Conservation (phyloP, 2,113 vertebrate genomes). For the Butorides virescens region DNA sequence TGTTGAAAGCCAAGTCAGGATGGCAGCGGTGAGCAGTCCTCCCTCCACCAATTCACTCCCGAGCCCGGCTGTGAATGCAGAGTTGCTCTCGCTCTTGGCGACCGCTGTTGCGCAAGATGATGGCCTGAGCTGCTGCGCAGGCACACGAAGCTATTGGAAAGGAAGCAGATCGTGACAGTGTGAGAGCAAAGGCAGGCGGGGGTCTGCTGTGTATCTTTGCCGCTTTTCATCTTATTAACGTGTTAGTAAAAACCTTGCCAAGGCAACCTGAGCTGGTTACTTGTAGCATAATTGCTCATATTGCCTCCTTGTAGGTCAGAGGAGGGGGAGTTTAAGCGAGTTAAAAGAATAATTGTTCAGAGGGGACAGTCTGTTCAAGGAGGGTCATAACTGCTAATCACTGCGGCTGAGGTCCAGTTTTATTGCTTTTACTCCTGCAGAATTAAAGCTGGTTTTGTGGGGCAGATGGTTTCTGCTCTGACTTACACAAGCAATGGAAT, state of each 20-base stretch:
- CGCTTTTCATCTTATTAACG: constrained; percentile 64
- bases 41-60: neutral
- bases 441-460: neutral
- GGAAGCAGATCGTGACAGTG: constrained; percentile 39
- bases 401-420: neutral
- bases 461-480: constrained; percentile 44
- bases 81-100: neutral
- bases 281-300: constrained; percentile 48
- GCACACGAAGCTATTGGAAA: neutral
- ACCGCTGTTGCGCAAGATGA: neutral
- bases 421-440: constrained; percentile 30
- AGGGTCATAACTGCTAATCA: constrained; percentile 3
- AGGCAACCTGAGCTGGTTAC: constrained; percentile 60
- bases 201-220: constrained; percentile 59
- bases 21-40: neutral
- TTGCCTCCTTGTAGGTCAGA: constrained; percentile 34
- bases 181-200: constrained; percentile 52
- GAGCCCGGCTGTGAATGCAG: neutral
- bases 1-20: neutral
- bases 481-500: neutral
- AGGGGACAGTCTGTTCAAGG: constrained; percentile 40
- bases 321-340: neutral
- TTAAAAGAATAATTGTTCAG: constrained; percentile 60
- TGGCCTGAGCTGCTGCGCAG: neutral
- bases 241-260: constrained; percentile 62